Evolutionary conservation across 2,113 vertebrate genomes (phyloP), one percentile per base, ranked within the genome.

Genomic region (Upupa epops): DNA sequence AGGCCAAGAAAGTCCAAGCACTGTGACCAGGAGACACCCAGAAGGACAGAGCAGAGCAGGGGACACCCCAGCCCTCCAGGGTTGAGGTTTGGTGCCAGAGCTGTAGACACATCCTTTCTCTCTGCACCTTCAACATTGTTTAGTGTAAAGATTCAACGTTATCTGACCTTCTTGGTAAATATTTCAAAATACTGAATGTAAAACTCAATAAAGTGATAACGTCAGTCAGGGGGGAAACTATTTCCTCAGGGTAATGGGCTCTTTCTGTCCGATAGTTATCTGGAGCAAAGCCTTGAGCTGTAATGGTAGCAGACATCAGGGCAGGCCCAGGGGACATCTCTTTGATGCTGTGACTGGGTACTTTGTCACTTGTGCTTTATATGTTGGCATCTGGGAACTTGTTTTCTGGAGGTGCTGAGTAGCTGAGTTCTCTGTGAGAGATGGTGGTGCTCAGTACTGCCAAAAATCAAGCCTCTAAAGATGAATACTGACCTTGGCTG

Each of bases 161-260:
- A 68, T 37, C 61, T 92, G 69, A 65, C 32, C 28, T 19, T 48
- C 19, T 26, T 69, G 40, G 75, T 86, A 92, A 94, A 74, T 83
- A 81, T 90, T 91, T 86, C 76, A 81, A 69, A 93, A 90, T 86
- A 51, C 6, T 32, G 64, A 69, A 64, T 65, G 78, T 42, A 86
- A 95, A 95, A 78, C 76, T 78, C 73, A 83, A 54, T 86, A 56
- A 89, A 95, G 26, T 60, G 56, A 78, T 91, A 94, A 77, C 0
- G 9, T 81, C 65, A 58, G 54, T 68, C 52, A 54, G 4, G 18
- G 59, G 68, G 45, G 45, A 88, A 91, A 58, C 73, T 13, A 18
- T 88, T 90, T 86, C 46, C 19, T 88, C 45, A 31, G 34, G 22
- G 45, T 78, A 86, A 81, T 29, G 66, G 40, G 9, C 17, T 58